Percentiles rank a stretch among this genome's conserved stretches.
Evolutionary conservation across 2,888 invertebrate genomes (phyloP).

Genomic region (Hirtodrosophila trivittata): DNA sequence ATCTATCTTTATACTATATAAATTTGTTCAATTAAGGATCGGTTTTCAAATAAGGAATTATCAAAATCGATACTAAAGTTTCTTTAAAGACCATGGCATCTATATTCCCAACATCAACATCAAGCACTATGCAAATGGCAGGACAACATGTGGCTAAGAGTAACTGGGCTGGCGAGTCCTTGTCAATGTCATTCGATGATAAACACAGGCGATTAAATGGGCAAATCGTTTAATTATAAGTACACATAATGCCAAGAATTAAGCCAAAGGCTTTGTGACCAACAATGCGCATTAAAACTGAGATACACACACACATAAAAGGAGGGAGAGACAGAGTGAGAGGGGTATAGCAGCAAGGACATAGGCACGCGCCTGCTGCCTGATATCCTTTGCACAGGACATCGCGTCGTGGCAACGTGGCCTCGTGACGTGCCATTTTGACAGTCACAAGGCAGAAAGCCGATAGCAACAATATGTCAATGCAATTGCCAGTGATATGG

Average conservation of each 20-base stretch:
- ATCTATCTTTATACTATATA: no score
- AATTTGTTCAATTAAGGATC: no score
- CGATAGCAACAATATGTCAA: conserved; percentile 76
- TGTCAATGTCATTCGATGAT: conserved; percentile 48
- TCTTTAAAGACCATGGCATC: conserved; percentile 6
- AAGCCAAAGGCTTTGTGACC: conserved; percentile 64
- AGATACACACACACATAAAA: neutral
- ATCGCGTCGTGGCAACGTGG: conserved; percentile 28
- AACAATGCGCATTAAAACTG: conserved; percentile 35
- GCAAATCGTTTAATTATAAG: conserved; percentile 80
- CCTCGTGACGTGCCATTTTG: conserved; percentile 69
- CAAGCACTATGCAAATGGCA: conserved; percentile 12
- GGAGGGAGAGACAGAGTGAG: neutral
- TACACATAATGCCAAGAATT: conserved; percentile 69
- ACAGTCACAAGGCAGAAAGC: conserved; percentile 53
- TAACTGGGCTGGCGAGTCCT: conserved; percentile 33
- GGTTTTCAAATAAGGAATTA: no score
- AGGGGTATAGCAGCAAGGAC: conserved; percentile 6
- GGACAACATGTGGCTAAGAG: conserved; percentile 34
- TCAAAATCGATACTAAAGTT: no score
- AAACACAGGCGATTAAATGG: conserved; percentile 70
- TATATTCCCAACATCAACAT: neutral
- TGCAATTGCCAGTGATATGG: conserved; percentile 66
- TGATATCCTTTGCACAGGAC: conserved; percentile 7
- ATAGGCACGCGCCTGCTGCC: conserved; percentile 39